phyloP scores from a whole-genome alignment of 1,140 invertebrate genomes.

The Saccostrea echinata region DNA sequence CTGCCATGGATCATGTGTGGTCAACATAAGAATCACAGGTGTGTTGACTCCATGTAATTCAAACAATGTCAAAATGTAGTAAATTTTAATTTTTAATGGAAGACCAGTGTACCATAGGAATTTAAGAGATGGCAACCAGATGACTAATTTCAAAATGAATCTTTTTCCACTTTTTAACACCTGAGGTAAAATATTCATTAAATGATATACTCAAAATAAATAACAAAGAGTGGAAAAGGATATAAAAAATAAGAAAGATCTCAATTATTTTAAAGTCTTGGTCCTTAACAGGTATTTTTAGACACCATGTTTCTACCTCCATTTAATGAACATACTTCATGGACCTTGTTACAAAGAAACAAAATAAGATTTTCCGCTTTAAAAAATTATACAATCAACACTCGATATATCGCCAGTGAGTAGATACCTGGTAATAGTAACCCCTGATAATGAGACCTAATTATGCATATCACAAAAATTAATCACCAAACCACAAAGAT shows the following conservation, averaged over 20 bases:
- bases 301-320: no score
- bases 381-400: neutral
- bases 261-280: neutral
- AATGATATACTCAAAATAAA: neutral
- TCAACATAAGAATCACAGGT: neutral
- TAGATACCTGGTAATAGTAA: neutral
- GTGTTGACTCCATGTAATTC: neutral
- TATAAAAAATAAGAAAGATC: neutral
- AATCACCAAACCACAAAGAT: slow-evolving; percentile 1
- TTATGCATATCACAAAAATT: neutral
- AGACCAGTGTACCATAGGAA: neutral
- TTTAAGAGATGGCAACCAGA: neutral
- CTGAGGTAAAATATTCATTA: neutral
- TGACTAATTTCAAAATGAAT: slow-evolving; percentile 26
- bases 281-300: no score
- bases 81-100: slow-evolving; percentile 2
- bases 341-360: no score
- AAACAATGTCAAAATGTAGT: neutral
- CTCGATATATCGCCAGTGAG: no score
- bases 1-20: neutral
- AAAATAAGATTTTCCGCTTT: no score
- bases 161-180: slow-evolving; percentile 23
- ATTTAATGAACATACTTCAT: no score
- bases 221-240: neutral
- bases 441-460: neutral